phyloP scores from a whole-genome alignment of 2,888 invertebrate genomes.

The Tuta absoluta region DNA sequence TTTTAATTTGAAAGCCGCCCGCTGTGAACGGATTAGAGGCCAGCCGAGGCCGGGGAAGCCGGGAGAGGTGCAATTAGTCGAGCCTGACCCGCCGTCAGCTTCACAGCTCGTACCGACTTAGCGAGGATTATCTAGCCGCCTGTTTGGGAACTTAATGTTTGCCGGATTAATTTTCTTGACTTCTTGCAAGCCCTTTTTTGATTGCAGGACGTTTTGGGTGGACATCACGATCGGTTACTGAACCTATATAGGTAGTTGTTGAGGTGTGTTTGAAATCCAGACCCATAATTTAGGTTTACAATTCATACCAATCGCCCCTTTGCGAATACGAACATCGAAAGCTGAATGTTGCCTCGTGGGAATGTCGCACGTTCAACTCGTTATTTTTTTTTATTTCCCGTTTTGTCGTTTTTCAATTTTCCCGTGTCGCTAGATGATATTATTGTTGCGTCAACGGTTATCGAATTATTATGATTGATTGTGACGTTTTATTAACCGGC shows the following conservation, averaged over 20 bases:
- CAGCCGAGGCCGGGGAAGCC: constrained; percentile 35
- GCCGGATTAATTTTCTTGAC: constrained; percentile 1
- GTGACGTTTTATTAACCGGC: constrained; percentile 21
- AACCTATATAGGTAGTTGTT: too few species aligned
- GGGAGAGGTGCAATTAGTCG: constrained; percentile 22
- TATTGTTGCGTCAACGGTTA: constrained; percentile 36
- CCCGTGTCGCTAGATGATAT: constrained; percentile 19
- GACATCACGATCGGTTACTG: too few species aligned
- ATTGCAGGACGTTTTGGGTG: neutral
- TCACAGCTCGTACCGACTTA: constrained; percentile 46
- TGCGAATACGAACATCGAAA: constrained; percentile 46
- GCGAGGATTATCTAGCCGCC: constrained; percentile 51
- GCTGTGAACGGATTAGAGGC: constrained; percentile 76
- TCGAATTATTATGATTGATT: constrained; percentile 34
- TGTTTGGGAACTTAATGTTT: constrained; percentile 33
- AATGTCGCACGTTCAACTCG: constrained; percentile 54
- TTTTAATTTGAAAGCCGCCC: constrained; percentile 78
- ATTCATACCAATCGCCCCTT: constrained; percentile 23
- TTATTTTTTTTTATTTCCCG: constrained; percentile 50
- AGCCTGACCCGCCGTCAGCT: constrained; percentile 37
- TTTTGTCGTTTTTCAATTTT: constrained; percentile 7
- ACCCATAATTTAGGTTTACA: constrained; percentile 1
- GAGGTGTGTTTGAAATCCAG: neutral
- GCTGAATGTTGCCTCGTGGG: constrained; percentile 64
- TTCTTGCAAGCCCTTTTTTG: neutral